A percentile compares a stretch with the other conserved stretches of the same genome.
These are phyloP conservation scores for Proisotoma minuta DNA, from an alignment of 2,888 invertebrate genomes.

Conservation along the genomic window DNA sequence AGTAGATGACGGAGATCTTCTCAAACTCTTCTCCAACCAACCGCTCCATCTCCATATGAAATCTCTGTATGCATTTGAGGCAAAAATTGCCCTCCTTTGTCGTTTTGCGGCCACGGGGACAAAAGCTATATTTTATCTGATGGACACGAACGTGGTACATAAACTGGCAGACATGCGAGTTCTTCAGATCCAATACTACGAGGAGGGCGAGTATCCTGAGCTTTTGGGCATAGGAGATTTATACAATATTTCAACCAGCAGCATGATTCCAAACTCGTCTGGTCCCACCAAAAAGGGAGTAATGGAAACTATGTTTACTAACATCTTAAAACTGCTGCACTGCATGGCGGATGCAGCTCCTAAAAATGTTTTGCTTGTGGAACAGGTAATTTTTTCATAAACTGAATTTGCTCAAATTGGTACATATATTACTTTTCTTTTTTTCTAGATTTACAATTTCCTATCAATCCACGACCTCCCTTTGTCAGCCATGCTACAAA, in stretches of 20 bases:
- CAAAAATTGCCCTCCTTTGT: slow-evolving; percentile 40
- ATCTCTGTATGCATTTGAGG: slow-evolving; percentile 43
- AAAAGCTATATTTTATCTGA: slow-evolving; percentile 30
- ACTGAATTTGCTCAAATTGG: background rate
- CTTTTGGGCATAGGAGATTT: background rate
- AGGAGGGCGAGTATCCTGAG: slow-evolving; percentile 3
- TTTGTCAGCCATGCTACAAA: slow-evolving; percentile 25
- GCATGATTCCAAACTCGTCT: background rate
- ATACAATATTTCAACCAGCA: background rate
- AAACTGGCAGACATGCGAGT: slow-evolving; percentile 43
- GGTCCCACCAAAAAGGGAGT: background rate
- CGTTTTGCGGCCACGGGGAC: slow-evolving; percentile 40
- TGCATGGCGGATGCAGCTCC: slow-evolving; percentile 37
- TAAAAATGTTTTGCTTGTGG: slow-evolving; percentile 34
- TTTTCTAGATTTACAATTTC: slow-evolving; percentile 35
- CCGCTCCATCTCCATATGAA: slow-evolving; percentile 29
- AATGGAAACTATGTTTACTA: slow-evolving; percentile 35
- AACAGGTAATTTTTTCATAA: slow-evolving; percentile 35
- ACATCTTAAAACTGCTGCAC: slow-evolving; percentile 40
- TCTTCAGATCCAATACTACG: slow-evolving; percentile 36
- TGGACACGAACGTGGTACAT: slow-evolving; percentile 38
- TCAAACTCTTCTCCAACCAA: slow-evolving; percentile 34
- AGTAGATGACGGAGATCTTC: slow-evolving; percentile 36
- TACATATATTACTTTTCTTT: slow-evolving; percentile 1
- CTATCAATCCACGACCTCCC: slow-evolving; percentile 26